A percentile compares a stretch with the other conserved stretches of the same genome.
These are phyloP conservation scores for Helleia helle DNA, from an alignment of 2,888 invertebrate genomes.

Conservation along the genomic window DNA sequence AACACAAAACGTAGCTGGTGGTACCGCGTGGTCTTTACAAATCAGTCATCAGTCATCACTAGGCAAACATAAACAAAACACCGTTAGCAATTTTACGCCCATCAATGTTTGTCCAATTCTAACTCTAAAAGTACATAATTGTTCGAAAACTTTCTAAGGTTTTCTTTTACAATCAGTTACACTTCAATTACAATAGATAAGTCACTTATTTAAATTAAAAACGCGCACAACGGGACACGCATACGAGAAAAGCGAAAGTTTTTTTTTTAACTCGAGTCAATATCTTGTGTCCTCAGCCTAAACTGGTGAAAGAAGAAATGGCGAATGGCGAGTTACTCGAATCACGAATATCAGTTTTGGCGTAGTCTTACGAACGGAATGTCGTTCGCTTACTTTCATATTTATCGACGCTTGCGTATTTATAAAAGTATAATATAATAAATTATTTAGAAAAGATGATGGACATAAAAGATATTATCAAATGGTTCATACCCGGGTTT, in stretches of 20 bases:
- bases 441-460: slow-evolving; percentile 33
- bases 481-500: slow-evolving; percentile 66
- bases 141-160: slow-evolving; percentile 11
- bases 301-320: slow-evolving; percentile 2
- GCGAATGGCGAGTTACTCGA: background rate
- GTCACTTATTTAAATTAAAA: slow-evolving; percentile 14
- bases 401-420: slow-evolving; percentile 14
- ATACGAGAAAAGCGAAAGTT: slow-evolving; percentile 35
- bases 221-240: slow-evolving; percentile 30
- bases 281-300: background rate
- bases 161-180: slow-evolving; percentile 13
- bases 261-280: slow-evolving; percentile 3
- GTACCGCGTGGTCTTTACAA: background rate
- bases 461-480: slow-evolving; percentile 66
- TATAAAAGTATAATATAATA: slow-evolving; percentile 13
- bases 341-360: slow-evolving; percentile 7
- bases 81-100: too few relatives aligned
- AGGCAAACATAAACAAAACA: too few relatives aligned
- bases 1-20: background rate
- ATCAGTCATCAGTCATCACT: too few relatives aligned
- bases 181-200: slow-evolving; percentile 6
- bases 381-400: slow-evolving; percentile 7
- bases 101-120: background rate
- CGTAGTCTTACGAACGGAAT: slow-evolving; percentile 4
- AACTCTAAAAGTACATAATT: background rate